Evolutionary conservation across 1,140 invertebrate genomes (phyloP), one percentile per base, ranked within the genome.

Genomic region (Drosophila parvula): DNA sequence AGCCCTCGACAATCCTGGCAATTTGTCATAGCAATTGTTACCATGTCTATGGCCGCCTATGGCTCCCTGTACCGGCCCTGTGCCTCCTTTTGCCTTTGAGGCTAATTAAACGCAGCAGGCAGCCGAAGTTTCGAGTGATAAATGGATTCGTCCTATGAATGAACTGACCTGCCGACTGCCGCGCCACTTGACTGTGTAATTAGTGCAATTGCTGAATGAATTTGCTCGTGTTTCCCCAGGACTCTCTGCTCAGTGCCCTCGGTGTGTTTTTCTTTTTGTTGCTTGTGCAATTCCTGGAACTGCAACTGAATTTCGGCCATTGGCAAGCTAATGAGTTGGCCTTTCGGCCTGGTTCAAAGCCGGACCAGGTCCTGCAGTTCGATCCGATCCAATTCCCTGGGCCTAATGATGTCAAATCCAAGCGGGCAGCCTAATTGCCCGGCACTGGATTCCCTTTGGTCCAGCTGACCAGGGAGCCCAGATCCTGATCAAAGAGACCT

Each of bases 151-250:
- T 41, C 22, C 75, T 63, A 80, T 81, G 65, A 83, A 83, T 78
- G 69, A 78, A 62, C 53, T 51, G 44, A 70, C 27, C 44, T 57
- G 28, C 45, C 38, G 34, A 41, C 61, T 50, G 36, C 47, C 60
- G 50, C 41, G 48, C 63, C 70, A 78, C 82, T 74, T 69, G 69
- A 73, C 73, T 86, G 74, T 71, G 71, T 79, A 88, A 86, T 88
- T 88, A 86, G 79, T 82, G 71, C 82, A 88, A 79, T 78, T 82
- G 59, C 82, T 81, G 82, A 81, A 78, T 78, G 75, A 78, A 78
- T 78, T 77, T 63, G 61, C 55, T 63, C 60, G 60, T 58, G 53
- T 63, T 63, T 40, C 32, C 50, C 50, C 50, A 36, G 50, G 50
- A 53, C 30, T 32, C 44, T 6, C 30, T 30, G 30, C 30, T 3